Conservation (phyloP, 2,797 vertebrate genomes). For the Acropternis orthonyx region DNA sequence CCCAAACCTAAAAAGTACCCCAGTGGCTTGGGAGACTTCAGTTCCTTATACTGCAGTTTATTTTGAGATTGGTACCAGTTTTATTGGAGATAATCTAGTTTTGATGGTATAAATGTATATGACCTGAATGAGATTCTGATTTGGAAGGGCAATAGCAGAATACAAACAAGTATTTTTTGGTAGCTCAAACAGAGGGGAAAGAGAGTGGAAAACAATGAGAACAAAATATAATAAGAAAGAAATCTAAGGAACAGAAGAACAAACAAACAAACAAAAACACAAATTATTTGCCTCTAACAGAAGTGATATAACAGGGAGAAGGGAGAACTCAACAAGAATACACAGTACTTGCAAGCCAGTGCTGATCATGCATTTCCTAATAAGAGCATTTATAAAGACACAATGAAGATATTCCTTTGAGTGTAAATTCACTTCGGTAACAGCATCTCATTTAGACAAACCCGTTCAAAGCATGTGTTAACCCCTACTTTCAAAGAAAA, state of each 20-base stretch:
- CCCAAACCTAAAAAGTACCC: neutral
- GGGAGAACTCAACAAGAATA: neutral
- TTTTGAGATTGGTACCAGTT: neutral
- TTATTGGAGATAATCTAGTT: neutral
- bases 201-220: neutral
- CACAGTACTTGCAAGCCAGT: neutral
- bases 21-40: neutral
- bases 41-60: neutral
- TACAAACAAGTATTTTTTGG: neutral
- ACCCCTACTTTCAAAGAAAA: neutral
- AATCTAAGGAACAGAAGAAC: neutral
- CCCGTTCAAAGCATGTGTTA: neutral
- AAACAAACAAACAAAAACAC: neutral
- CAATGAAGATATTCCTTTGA: neutral
- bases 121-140: neutral
- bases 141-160: neutral
- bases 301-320: neutral
- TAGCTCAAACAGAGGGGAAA: neutral
- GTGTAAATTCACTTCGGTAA: neutral
- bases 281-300: neutral
- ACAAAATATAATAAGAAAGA: neutral
- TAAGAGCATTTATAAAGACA: neutral
- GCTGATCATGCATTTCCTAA: neutral
- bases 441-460: neutral
- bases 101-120: neutral